Evolutionary conservation across 2,888 invertebrate genomes (phyloP), one percentile per base, ranked within the genome.

Genomic region (Yponomeuta malinellus): DNA sequence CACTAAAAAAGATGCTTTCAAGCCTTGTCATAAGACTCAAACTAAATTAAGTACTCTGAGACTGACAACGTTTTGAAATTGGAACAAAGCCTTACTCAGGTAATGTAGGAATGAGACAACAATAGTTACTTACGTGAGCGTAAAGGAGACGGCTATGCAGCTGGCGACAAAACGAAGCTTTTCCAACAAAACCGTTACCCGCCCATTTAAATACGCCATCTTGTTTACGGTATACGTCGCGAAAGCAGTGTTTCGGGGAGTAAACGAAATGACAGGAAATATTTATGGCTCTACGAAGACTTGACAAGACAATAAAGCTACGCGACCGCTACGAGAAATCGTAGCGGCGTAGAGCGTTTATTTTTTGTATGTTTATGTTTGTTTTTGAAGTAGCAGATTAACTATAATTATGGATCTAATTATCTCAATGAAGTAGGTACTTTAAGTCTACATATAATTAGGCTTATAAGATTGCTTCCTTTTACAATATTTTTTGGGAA

Each of bases 191-290:
- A 87, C 87, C 33, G 90, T 89, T 83, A 84, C 87, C 52, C 91
- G 91, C 91, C 91, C 92, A 90, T 91, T 92, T 91, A 91, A 92
- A 90, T 90, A 89, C 92, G 92, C 92, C 92, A 92, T 92, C 90
- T 92, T 92, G 91, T 91, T 85, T 85, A 89, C 86, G 86, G 81
- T 83, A 84, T 84, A 85, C 66, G 48, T 66, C 15, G 15, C 52
- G 85, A 85, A 89, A 88, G 88, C 87, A 83, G 81, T 88, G 88
- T 89, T 89, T 86, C 87, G 37, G 82, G 81, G 83, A 84, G 84
- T 85, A 87, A 87, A 89, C 81, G 82, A 86, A 89, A 89, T 90
- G 88, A 86, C 86, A 85, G 86, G 88, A 88, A 90, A 88, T 89
- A 87, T 90, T 90, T 90, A 87, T 83, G 81, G 81, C 81, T 85